Conservation (phyloP, 92 coral and sea anemone genomes). For the Phenganax subtilis region DNA sequence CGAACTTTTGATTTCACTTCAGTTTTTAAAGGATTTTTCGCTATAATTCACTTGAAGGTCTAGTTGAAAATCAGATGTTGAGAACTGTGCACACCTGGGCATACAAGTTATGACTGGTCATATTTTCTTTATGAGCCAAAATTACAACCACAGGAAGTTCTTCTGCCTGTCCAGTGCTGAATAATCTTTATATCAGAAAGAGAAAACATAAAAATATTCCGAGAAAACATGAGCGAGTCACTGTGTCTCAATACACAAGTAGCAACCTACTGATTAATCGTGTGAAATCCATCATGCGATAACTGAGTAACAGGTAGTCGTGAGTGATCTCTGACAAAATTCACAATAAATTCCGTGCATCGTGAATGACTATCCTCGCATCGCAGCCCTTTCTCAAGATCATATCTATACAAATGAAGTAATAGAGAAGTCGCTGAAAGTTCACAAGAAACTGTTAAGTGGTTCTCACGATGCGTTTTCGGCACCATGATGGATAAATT, state of each 20-base stretch:
- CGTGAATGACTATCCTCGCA: constrained; percentile 80
- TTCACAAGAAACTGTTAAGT: no score
- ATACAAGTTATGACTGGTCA: constrained; percentile 64
- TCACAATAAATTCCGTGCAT: constrained; percentile 75
- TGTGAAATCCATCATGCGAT: constrained; percentile 82
- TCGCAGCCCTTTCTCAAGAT: constrained; percentile 59
- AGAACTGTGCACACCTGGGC: constrained; percentile 51
- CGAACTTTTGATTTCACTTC: neutral
- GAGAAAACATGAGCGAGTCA: neutral
- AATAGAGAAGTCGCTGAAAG: neutral
- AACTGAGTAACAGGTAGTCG: constrained; percentile 91
- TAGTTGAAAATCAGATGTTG: neutral
- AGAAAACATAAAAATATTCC: constrained; percentile 12
- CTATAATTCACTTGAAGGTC: neutral
- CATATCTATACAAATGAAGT: constrained; percentile 52
- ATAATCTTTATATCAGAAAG: constrained; percentile 19
- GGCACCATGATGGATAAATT: no score
- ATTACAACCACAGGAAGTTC: constrained; percentile 77
- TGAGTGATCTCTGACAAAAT: constrained; percentile 76
- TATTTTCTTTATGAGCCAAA: constrained; percentile 63
- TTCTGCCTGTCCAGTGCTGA: constrained; percentile 50
- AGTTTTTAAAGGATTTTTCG: no score
- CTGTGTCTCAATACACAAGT: neutral
- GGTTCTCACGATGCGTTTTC: no score
- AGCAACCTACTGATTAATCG: constrained; percentile 59